Conservation (phyloP, 1,140 invertebrate genomes). For the Meloidogyne floridensis region DNA sequence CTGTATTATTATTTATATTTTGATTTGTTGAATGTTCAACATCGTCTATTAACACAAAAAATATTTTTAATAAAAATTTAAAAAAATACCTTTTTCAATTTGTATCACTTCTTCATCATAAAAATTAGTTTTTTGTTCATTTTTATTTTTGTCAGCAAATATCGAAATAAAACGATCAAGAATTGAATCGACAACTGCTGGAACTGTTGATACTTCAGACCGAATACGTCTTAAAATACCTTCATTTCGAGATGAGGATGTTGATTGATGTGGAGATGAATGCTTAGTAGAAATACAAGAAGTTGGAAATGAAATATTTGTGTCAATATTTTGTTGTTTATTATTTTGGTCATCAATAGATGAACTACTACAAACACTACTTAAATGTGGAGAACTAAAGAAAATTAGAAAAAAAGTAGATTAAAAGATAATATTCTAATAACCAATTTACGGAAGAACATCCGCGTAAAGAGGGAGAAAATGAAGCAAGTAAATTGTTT, state of each 20-base stretch:
- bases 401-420: neutral
- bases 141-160: constrained; percentile 1
- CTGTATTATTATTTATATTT: constrained; percentile 6
- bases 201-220: neutral
- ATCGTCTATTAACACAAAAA: neutral
- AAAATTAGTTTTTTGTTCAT: neutral
- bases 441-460: neutral
- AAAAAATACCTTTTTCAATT: neutral
- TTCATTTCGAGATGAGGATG: neutral
- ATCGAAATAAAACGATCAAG: constrained; percentile 13
- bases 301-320: neutral
- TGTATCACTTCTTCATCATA: constrained; percentile 12
- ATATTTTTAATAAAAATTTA: constrained; percentile 5
- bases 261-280: neutral
- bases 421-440: neutral
- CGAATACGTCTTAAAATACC: neutral
- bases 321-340: neutral
- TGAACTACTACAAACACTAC: neutral
- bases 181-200: neutral
- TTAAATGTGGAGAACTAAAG: neutral
- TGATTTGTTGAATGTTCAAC: neutral
- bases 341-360: neutral
- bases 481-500: neutral
- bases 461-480: neutral
- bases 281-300: constrained; percentile 20